Conservation (phyloP, 2,113 vertebrate species). For the Tragelaphus imberbis region DNA sequence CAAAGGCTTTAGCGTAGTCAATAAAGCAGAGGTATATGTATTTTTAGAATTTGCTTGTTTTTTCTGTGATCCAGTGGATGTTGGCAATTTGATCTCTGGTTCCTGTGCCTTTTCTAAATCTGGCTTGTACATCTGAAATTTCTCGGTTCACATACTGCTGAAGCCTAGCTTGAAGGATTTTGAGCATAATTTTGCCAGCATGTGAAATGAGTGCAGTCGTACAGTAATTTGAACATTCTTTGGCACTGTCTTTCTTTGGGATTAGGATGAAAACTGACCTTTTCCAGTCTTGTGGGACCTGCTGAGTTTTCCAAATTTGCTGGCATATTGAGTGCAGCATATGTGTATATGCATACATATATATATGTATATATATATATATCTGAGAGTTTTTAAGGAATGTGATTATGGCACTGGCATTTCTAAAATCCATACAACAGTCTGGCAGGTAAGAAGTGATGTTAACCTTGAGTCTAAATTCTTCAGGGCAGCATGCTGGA, state of each 20-base stretch:
- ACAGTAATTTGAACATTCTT: not conserved
- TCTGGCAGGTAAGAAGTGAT: not conserved
- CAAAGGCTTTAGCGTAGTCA: not conserved
- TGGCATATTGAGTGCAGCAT: not conserved
- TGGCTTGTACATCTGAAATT: not conserved
- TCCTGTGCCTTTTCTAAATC: not conserved
- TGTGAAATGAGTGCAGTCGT: not conserved
- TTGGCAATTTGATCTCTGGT: not conserved
- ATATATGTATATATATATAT: no score
- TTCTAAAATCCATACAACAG: not conserved
- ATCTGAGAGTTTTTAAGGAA: not conserved
- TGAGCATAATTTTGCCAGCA: not conserved
- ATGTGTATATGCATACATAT: no score
- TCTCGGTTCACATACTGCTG: not conserved
- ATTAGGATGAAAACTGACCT: not conserved
- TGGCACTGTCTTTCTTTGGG: not conserved
- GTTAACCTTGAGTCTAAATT: not conserved
- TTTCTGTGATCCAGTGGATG: not conserved
- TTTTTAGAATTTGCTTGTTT: not conserved
- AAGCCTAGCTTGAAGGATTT: not conserved
- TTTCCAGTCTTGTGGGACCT: not conserved
- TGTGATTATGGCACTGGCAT: not conserved
- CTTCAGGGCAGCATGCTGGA: not conserved
- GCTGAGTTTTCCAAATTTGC: not conserved
- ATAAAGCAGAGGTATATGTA: not conserved